Evolutionary conservation across 2,888 invertebrate species (phyloP).

Genomic region (Pardosa pseudoannulata): DNA sequence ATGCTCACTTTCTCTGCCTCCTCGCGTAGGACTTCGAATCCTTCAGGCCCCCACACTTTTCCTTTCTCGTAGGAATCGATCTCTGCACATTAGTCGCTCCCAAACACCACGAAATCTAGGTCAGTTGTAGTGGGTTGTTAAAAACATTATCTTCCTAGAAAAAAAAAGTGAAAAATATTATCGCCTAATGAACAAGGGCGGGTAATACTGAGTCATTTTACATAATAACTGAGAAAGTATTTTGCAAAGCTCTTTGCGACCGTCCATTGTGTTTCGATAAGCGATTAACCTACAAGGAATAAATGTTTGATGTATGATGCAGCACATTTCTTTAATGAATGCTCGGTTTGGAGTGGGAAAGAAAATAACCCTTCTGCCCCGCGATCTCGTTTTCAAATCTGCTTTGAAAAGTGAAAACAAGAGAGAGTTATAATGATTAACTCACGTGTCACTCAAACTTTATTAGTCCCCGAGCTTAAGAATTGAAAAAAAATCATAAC

Average conservation of each 20-base stretch:
- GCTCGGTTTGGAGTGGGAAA: no score
- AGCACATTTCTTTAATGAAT: neutral
- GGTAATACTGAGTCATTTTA: neutral
- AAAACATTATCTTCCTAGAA: neutral
- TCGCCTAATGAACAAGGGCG: neutral
- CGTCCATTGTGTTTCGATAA: neutral
- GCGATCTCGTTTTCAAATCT: no score
- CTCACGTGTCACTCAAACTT: no score
- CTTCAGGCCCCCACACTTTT: conserved; percentile 18
- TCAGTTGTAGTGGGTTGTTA: neutral
- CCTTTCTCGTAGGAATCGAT: neutral
- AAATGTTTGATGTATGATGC: neutral
- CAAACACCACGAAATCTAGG: neutral
- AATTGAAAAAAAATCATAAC: no score
- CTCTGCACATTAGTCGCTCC: neutral
- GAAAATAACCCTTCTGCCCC: no score
- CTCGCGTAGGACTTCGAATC: neutral
- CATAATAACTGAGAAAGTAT: neutral
- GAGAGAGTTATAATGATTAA: no score
- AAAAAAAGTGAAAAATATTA: no score
- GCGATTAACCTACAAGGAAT: neutral
- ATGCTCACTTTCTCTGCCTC: conserved; percentile 34
- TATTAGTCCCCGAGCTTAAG: no score
- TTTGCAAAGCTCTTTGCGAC: neutral
- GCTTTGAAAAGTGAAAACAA: no score